A percentile compares a stretch with the other conserved stretches of the same genome.
Evolutionary conservation across 2,113 vertebrate species (phyloP).

Genomic region (Nipponia nippon): DNA sequence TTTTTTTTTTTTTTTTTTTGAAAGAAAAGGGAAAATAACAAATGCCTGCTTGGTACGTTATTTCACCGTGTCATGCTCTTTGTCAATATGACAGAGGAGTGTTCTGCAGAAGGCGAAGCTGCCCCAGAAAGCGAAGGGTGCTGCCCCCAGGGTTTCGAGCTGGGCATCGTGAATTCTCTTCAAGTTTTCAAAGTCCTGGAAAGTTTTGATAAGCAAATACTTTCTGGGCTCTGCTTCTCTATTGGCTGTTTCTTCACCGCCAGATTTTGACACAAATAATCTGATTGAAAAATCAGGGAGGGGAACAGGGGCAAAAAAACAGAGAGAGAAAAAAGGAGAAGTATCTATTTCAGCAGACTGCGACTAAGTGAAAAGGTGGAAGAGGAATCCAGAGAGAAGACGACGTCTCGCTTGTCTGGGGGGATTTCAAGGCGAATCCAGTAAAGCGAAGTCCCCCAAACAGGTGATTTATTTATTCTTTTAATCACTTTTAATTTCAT

Average conservation of each 20-base stretch:
- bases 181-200: conserved; percentile 63
- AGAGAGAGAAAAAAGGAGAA: conserved; percentile 75
- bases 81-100: background rate
- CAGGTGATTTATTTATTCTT: conserved; percentile 67
- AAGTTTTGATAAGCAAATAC: conserved; percentile 82
- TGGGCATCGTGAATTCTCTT: conserved; percentile 37
- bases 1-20: background rate
- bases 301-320: conserved; percentile 61
- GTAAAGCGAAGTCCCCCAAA: conserved; percentile 33
- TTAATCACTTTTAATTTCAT: background rate
- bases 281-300: conserved; percentile 86
- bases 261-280: conserved; percentile 87
- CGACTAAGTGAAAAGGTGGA: conserved; percentile 55
- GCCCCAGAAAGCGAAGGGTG: background rate
- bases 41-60: background rate
- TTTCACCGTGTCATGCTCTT: background rate
- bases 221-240: conserved; percentile 23
- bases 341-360: conserved; percentile 85
- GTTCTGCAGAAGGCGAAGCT: conserved; percentile 27
- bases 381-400: conserved; percentile 64
- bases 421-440: conserved; percentile 21
- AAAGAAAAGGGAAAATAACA: background rate
- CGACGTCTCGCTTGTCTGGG: background rate
- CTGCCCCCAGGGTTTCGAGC: conserved; percentile 6
- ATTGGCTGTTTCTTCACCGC: conserved; percentile 74